These are phyloP conservation scores for Budorcas taxicolor DNA, from an alignment of 2,113 vertebrate genomes.

Conservation along the genomic window DNA sequence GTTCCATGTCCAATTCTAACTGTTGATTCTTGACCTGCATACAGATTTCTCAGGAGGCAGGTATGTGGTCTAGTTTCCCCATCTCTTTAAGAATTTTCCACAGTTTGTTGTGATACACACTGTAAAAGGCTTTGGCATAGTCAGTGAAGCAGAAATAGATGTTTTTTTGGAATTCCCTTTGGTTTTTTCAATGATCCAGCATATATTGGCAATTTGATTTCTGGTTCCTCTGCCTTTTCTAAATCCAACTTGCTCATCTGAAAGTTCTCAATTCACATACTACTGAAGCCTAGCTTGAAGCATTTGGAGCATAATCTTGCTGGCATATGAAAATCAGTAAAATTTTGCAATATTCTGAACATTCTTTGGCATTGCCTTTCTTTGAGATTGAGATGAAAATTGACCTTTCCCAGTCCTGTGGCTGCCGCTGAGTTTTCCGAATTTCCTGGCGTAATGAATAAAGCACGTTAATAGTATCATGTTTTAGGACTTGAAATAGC, in stretches of 20 bases:
- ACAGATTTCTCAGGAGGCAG: neutral
- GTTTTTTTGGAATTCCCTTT: neutral
- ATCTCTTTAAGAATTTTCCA: neutral
- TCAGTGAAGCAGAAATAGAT: neutral
- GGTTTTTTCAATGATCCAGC: neutral
- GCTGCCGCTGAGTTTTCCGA: accelerated
- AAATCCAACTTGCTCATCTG: neutral
- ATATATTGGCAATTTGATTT: neutral
- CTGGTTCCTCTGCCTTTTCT: neutral
- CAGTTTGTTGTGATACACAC: neutral
- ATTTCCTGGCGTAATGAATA: neutral
- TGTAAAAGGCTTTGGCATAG: neutral
- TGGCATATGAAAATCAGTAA: neutral
- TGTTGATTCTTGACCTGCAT: neutral
- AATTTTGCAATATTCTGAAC: neutral
- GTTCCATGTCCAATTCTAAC: neutral
- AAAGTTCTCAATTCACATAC: neutral
- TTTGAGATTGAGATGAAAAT: neutral
- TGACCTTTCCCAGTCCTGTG: neutral
- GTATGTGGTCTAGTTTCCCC: neutral
- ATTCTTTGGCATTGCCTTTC: neutral
- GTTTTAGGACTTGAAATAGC: neutral
- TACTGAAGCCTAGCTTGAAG: neutral
- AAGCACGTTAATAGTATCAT: neutral
- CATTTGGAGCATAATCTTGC: neutral